phyloP scores from a whole-genome alignment of 2,113 vertebrate species.

The Ageneiosus marmoratus region DNA sequence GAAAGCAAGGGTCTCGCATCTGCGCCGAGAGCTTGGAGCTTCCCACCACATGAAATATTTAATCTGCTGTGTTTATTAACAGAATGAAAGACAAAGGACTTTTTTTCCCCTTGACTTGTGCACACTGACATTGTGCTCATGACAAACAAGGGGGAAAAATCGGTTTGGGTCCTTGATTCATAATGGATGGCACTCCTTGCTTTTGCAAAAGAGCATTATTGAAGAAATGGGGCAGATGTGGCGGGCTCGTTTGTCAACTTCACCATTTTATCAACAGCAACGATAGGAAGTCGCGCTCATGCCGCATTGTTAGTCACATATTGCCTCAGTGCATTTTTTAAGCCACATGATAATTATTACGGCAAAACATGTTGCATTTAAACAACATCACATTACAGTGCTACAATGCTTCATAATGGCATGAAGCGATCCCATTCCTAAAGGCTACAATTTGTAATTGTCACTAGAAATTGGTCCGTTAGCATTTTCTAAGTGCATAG shows the following conservation, averaged over 20 bases:
- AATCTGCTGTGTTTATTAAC: constrained; percentile 78
- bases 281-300: constrained; percentile 53
- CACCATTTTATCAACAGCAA: constrained; percentile 67
- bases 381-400: constrained; percentile 19
- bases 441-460: constrained; percentile 34
- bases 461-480: constrained; percentile 15
- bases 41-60: constrained; percentile 76
- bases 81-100: constrained; percentile 76
- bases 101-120: constrained; percentile 78
- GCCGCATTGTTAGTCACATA: constrained; percentile 44
- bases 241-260: constrained; percentile 63
- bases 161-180: constrained; percentile 70
- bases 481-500: constrained; percentile 11
- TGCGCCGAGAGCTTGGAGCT: constrained; percentile 64
- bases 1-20: constrained; percentile 48
- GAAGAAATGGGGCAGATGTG: constrained; percentile 68
- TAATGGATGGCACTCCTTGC: constrained; percentile 72
- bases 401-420: not conserved
- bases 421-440: constrained; percentile 8
- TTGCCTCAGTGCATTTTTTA: constrained; percentile 36
- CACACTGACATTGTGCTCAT: constrained; percentile 76
- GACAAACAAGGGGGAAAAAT: constrained; percentile 72
- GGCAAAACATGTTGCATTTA: constrained; percentile 36
- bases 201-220: constrained; percentile 73
- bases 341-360: constrained; percentile 46